phyloP scores from a whole-genome alignment of 2,888 invertebrate genomes.

The Dysmachus trigonus region DNA sequence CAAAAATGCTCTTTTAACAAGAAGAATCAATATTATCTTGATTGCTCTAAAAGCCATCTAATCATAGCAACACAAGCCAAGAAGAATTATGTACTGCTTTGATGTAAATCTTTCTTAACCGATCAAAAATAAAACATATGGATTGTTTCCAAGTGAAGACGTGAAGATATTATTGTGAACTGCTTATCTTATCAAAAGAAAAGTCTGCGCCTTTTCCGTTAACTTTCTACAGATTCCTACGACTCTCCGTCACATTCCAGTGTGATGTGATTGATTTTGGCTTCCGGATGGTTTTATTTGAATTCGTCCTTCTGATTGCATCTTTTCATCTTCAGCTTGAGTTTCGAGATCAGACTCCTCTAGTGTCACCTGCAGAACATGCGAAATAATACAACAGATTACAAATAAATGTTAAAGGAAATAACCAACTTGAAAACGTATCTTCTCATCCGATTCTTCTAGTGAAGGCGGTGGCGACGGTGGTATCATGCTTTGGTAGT shows the following conservation, averaged over 20 bases:
- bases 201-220: conserved; percentile 87
- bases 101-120: background rate
- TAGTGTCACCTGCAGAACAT: conserved; percentile 74
- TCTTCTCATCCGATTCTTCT: conserved; percentile 74
- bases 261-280: conserved; percentile 68
- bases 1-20: background rate
- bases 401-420: background rate
- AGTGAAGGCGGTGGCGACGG: conserved; percentile 85
- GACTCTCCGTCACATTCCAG: conserved; percentile 94
- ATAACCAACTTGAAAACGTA: conserved; percentile 72
- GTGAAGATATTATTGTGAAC: conserved; percentile 6
- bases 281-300: conserved; percentile 63
- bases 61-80: background rate
- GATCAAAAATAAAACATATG: background rate
- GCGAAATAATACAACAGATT: background rate
- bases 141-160: background rate
- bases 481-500: conserved; percentile 95
- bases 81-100: background rate
- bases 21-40: background rate
- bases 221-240: conserved; percentile 89
- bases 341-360: conserved; percentile 73
- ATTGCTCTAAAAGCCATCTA: background rate
- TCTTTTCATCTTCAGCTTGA: conserved; percentile 73
- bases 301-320: conserved; percentile 62
- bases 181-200: conserved; percentile 84